These are phyloP conservation scores for Nymphalis urticae DNA, from an alignment of 2,888 invertebrate species.

Conservation along the genomic window DNA sequence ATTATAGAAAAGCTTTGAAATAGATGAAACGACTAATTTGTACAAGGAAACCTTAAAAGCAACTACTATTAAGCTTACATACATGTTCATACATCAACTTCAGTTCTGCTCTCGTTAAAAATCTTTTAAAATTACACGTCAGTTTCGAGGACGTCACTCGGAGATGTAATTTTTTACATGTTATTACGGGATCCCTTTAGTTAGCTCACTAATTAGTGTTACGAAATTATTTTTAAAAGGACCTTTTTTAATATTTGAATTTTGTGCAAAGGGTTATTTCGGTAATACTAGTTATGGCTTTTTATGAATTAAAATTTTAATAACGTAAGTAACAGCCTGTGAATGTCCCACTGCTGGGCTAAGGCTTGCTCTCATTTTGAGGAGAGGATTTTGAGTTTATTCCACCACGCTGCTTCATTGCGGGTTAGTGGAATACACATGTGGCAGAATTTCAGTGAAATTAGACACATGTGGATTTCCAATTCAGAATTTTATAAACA, in stretches of 20 bases:
- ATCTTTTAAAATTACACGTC: constrained; percentile 1
- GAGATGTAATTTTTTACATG: constrained; percentile 23
- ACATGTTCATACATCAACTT: background rate
- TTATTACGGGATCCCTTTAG: constrained; percentile 20
- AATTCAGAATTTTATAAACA: too few species aligned
- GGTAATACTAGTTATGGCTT: background rate
- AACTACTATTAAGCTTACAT: background rate
- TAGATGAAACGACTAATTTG: background rate
- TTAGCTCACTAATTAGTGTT: constrained; percentile 24
- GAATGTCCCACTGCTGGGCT: too few species aligned
- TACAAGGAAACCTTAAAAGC: background rate
- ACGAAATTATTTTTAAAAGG: constrained; percentile 6
- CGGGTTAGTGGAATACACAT: too few species aligned
- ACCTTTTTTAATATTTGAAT: background rate
- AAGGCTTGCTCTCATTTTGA: too few species aligned
- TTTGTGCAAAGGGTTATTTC: background rate
- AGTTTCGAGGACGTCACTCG: background rate
- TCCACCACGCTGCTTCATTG: too few species aligned
- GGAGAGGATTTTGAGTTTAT: too few species aligned
- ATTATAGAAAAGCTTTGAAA: too few species aligned
- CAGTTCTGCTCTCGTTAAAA: background rate
- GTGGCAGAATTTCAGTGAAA: too few species aligned
- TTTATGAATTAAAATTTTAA: background rate
- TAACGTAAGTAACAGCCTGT: background rate
- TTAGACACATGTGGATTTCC: too few species aligned